A percentile compares a stretch with the other conserved stretches of the same genome.
phyloP scores from a whole-genome alignment of 92 coral and sea anemone species.

The Parazoanthus atlanticus region DNA sequence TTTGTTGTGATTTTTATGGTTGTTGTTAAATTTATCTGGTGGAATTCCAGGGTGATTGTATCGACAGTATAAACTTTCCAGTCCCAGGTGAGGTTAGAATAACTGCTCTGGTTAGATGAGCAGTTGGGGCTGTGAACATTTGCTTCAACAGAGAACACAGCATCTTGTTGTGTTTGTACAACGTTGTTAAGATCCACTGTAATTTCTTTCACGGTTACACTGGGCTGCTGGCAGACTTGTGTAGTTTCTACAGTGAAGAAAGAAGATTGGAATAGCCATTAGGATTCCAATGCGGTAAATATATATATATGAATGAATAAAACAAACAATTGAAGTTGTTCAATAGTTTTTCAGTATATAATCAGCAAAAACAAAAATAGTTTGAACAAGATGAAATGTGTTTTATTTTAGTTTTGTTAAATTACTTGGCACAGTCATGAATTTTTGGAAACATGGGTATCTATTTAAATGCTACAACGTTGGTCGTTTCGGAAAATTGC shows the following conservation, averaged over 20 bases:
- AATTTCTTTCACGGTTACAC: not conserved
- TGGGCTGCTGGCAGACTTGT: conserved; percentile 12
- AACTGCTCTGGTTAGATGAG: conserved; percentile 9
- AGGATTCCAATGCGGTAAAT: not conserved
- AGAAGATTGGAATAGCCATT: not conserved
- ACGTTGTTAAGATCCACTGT: not conserved
- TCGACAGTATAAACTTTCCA: conserved; percentile 7
- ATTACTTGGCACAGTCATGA: not conserved
- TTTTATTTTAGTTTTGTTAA: not conserved
- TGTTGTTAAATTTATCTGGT: not conserved
- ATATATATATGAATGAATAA: not conserved
- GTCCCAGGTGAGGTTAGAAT: not conserved
- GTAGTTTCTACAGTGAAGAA: not conserved
- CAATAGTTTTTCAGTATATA: not conserved
- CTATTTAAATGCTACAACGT: no score
- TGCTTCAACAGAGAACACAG: not conserved
- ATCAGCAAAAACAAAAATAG: not conserved
- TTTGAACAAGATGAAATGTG: not conserved
- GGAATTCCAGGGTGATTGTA: not conserved
- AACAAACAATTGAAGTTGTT: not conserved
- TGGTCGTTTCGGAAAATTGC: no score
- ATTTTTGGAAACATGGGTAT: no score
- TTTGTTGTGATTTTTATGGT: not conserved
- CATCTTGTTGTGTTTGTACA: not conserved
- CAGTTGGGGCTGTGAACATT: not conserved